Conservation (phyloP, 2,113 vertebrate species). For the Grantiella picta region DNA sequence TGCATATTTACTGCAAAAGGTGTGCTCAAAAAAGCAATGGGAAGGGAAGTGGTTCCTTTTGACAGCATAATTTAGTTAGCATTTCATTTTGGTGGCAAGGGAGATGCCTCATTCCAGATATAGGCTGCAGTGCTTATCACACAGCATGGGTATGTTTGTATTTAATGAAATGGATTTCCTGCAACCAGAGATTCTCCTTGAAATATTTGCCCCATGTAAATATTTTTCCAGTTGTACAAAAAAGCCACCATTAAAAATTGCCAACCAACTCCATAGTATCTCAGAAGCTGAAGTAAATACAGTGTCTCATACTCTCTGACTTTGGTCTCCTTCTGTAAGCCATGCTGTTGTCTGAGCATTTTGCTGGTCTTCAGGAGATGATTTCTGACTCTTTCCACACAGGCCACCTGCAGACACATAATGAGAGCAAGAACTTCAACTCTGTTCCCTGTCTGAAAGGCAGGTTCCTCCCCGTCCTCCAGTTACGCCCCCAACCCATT, state of each 20-base stretch:
- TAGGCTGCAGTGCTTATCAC: not conserved
- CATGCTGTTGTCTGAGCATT: conserved; percentile 80
- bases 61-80: not conserved
- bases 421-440: not conserved
- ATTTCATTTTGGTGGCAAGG: not conserved
- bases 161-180: not conserved
- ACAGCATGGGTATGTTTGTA: not conserved
- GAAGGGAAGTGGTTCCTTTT: not conserved
- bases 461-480: not conserved
- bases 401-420: conserved; percentile 69
- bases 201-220: not conserved
- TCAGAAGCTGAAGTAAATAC: not conserved
- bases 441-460: not conserved
- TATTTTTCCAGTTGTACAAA: not conserved
- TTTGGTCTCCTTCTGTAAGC: conserved; percentile 77
- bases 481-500: not conserved
- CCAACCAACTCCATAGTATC: not conserved
- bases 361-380: conserved; percentile 85
- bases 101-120: not conserved
- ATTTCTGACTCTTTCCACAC: conserved; percentile 69
- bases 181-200: not conserved
- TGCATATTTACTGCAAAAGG: not conserved
- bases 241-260: not conserved
- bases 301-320: conserved; percentile 84
- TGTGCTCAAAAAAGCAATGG: not conserved